phyloP scores from a whole-genome alignment of 2,888 invertebrate genomes.

The Sepioteuthis lessoniana region DNA sequence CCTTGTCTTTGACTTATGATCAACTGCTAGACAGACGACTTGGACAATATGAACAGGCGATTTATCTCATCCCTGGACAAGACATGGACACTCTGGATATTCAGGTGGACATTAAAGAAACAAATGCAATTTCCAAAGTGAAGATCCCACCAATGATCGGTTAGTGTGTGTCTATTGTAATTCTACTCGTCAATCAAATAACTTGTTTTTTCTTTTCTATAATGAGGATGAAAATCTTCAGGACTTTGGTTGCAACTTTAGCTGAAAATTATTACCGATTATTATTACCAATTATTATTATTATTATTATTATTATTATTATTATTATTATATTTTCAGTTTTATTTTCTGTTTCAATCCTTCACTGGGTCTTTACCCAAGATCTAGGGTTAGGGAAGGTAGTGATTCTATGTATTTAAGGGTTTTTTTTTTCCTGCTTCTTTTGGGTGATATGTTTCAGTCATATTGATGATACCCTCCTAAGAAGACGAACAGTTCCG shows the following conservation, averaged over 20 bases:
- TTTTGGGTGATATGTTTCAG: too few relatives aligned
- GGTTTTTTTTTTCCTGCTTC: too few relatives aligned
- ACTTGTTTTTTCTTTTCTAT: too few relatives aligned
- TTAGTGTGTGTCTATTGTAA: constrained; percentile 47
- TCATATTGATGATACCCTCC: too few relatives aligned
- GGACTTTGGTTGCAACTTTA: neutral
- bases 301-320: too few relatives aligned
- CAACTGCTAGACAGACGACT: constrained; percentile 81
- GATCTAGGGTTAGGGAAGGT: too few relatives aligned
- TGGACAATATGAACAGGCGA: constrained; percentile 82
- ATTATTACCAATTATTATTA: too few relatives aligned
- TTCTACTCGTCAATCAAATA: constrained; percentile 25
- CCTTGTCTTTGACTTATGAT: constrained; percentile 84
- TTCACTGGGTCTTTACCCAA: too few relatives aligned
- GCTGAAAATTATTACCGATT: neutral
- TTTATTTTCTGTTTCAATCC: too few relatives aligned
- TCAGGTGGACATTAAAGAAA: constrained; percentile 81
- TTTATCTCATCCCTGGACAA: constrained; percentile 83
- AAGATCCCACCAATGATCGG: constrained; percentile 60
- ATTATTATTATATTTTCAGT: too few relatives aligned
- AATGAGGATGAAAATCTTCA: neutral
- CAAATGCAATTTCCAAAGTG: constrained; percentile 76
- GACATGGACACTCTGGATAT: constrained; percentile 81
- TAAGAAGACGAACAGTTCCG: too few relatives aligned
- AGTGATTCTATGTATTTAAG: too few relatives aligned